phyloP scores from a whole-genome alignment of 2,888 invertebrate species.

The Willowsia nigromaculata region DNA sequence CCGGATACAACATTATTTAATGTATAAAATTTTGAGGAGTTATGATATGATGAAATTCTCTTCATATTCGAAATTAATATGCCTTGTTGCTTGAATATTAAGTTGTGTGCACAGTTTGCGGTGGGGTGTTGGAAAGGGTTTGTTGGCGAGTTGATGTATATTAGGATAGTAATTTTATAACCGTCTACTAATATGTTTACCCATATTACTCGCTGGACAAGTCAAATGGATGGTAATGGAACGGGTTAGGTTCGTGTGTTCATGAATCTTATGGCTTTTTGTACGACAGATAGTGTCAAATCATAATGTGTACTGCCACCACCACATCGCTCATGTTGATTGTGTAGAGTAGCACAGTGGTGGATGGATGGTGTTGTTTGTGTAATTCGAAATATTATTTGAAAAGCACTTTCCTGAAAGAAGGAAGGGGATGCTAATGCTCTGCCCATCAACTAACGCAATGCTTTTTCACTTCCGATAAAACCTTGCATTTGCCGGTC shows the following conservation, averaged over 20 bases:
- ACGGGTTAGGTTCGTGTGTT: background rate
- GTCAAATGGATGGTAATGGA: background rate
- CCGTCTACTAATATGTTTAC: background rate
- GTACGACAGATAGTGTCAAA: constrained; percentile 29
- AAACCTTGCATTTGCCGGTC: background rate
- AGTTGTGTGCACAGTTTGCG: background rate
- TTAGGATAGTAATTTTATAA: too few relatives aligned
- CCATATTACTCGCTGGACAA: background rate
- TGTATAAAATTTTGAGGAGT: background rate
- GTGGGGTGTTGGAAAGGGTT: background rate
- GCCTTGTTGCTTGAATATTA: background rate
- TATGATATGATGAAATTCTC: background rate
- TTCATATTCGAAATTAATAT: background rate
- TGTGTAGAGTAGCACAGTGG: background rate
- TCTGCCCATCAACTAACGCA: background rate
- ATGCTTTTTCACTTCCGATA: constrained; percentile 26
- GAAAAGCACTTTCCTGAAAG: background rate
- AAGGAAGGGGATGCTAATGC: background rate
- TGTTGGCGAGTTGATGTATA: background rate
- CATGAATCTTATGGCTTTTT: background rate
- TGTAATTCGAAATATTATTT: background rate
- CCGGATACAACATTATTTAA: background rate
- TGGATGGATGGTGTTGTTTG: background rate
- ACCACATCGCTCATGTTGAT: background rate
- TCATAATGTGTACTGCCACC: background rate